Base-by-base conservation (phyloP, 2,797 vertebrate species). In the Buceros bicornis region DNA sequence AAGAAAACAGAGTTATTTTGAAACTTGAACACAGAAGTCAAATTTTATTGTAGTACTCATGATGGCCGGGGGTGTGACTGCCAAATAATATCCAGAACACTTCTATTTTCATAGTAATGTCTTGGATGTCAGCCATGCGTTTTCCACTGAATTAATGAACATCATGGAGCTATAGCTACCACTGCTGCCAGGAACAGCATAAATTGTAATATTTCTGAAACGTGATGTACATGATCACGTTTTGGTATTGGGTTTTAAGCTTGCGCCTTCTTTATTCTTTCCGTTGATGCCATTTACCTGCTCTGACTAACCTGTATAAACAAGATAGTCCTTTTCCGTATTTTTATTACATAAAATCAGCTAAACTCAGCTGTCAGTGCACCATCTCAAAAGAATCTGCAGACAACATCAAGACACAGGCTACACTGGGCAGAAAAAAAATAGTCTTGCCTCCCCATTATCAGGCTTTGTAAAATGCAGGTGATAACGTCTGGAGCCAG, bases 71-170 rank as follows among this genome's bases (percentile, higher is more conserved):
- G 95, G 79, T 86, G 78, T 91, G 74, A 94, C 85, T 96, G 93
- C 73, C 86, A 95, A 92, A 92, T 81, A 87, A 81, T 91, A 94
- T 92, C 85, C 92, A 95, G 91, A 96, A 57, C 87, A 67, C 72
- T 93, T 95, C 77, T 95, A 50, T 97, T 97, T 97, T 95, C 94
- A 83, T 64, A 97, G 81, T 89, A 89, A n/a, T 93, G 78, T 37
- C 82, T 89, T 96, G 93, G 89, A 94, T 93, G 94, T 93, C 91
- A 96, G 94, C 89, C 91, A 91, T 29, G 45, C 60, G 33, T 90
- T 91, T 95, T 71, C 82, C 7, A 3, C 78, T 88, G 87, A 97
- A 69, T 82, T 95, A 96, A 88, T 92, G 81, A 87, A 33, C 86
- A 89, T 67, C 79, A 25, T 76, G 67, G 33, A 35, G 72, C 77